Percentiles rank a stretch among this genome's conserved stretches.
Evolutionary conservation across 2,888 invertebrate genomes (phyloP).

Genomic region (Linnaemya tessellans): DNA sequence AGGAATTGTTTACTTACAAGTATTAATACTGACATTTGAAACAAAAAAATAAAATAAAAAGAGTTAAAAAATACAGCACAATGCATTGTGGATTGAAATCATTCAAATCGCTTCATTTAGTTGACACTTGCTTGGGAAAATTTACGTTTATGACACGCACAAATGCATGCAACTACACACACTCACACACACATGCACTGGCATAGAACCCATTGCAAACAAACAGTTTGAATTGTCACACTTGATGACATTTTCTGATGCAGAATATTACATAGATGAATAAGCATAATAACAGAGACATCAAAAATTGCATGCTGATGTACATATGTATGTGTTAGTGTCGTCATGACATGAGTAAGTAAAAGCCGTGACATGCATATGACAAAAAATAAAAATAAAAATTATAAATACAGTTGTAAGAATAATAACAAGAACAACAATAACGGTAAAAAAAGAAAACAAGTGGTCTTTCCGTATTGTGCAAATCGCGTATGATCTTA

Average conservation of each 20-base stretch:
- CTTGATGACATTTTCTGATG: slow-evolving; percentile 43
- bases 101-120: slow-evolving; percentile 41
- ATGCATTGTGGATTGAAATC: slow-evolving; percentile 23
- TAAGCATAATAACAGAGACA: slow-evolving; percentile 53
- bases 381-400: slow-evolving; percentile 11
- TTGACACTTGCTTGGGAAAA: slow-evolving; percentile 42
- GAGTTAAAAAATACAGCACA: slow-evolving; percentile 18
- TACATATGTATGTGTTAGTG: slow-evolving; percentile 10
- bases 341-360: slow-evolving; percentile 37
- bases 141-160: slow-evolving; percentile 57
- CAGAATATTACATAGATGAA: slow-evolving; percentile 60
- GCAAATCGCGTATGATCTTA: slow-evolving; percentile 56
- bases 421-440: neutral
- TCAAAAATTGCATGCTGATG: slow-evolving; percentile 22
- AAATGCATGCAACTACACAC: slow-evolving; percentile 52
- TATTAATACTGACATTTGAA: slow-evolving; percentile 18
- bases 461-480: slow-evolving; percentile 46
- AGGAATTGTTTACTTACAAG: slow-evolving; percentile 3
- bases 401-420: slow-evolving; percentile 23
- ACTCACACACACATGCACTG: neutral
- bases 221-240: slow-evolving; percentile 23
- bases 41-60: slow-evolving; percentile 1
- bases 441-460: slow-evolving; percentile 42
- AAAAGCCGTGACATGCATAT: slow-evolving; percentile 50
- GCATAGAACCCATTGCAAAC: neutral